Base-by-base conservation (phyloP, 92 coral and sea anemone species). In the Galaxea fascicularis region DNA sequence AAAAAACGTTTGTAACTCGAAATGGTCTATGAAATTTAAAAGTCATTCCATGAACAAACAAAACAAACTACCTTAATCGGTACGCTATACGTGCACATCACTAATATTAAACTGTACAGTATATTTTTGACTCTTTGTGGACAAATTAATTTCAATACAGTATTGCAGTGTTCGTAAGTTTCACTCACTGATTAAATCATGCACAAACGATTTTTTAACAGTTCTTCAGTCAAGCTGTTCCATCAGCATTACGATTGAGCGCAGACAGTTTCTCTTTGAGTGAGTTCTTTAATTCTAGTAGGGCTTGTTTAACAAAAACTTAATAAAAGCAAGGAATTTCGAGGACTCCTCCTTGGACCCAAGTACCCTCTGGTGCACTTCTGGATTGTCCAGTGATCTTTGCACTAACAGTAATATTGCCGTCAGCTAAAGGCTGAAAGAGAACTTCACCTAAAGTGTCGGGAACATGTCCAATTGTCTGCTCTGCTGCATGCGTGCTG, bases 181-280 rank as follows among this genome's bases (percentile, higher is more conserved):
- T 80, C 25, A 65, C 46, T 64, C 85, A 73, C 76, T 80, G 85
- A 35, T 79, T 79, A 54, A 80, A 80, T 30, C 85, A 80, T 44
- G 84, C 85, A 79, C 85, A 79, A 79, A 79, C 68, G 77, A 68
- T 29, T 80, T 77, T 67, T 41, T 67, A 80, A 74, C n/a, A 80
- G 26, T 80, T 59, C 77, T 68, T 74, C 78, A 81, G 67, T 81
- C 86, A 81, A 49, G 86, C 70, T 81, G 86, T 81, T 81, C 77
- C 86, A 81, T 81, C 77, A 52, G 68, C 65, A 81, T 81, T 67
- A 70, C 69, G 86, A 41, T 81, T 81, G 77, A 68, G 86, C 51
- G 77, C 77, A 81, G 77, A 81, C 69, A 81, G 86, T 81, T 81
- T 68, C 70, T 81, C 86, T 81, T 69, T 81, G 67, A 69, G 49